Conservation (phyloP, 2,797 vertebrate species). For the Numenius phaeopus region DNA sequence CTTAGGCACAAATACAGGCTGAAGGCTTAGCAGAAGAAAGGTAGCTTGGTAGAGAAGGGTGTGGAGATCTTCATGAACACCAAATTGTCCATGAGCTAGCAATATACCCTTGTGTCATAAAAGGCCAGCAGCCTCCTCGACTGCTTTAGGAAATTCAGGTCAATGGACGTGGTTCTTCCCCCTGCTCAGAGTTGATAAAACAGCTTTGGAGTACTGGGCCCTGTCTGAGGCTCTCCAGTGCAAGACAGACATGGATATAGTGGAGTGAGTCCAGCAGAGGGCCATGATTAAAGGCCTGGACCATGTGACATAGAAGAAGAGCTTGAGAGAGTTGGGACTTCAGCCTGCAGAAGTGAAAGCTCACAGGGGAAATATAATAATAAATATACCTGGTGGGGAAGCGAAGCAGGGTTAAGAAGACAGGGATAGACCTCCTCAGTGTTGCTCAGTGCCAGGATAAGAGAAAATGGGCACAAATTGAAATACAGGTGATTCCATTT, state of each 20-base stretch:
- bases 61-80: background rate
- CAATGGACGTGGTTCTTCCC: background rate
- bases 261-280: background rate
- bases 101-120: background rate
- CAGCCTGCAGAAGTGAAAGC: background rate
- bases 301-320: background rate
- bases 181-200: background rate
- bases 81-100: background rate
- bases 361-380: background rate
- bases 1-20: background rate
- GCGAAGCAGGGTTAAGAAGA: background rate
- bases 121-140: background rate
- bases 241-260: background rate
- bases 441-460: background rate
- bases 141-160: background rate
- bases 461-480: background rate
- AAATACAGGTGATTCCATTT: background rate
- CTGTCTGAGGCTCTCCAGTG: background rate
- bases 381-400: background rate
- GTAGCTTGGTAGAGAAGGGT: background rate
- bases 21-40: background rate
- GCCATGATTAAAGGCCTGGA: background rate
- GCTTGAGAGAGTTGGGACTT: background rate
- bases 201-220: background rate
- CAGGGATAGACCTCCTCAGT: background rate